phyloP scores from a whole-genome alignment of 2,797 vertebrate species.

The Eupleurogrammus muticus region DNA sequence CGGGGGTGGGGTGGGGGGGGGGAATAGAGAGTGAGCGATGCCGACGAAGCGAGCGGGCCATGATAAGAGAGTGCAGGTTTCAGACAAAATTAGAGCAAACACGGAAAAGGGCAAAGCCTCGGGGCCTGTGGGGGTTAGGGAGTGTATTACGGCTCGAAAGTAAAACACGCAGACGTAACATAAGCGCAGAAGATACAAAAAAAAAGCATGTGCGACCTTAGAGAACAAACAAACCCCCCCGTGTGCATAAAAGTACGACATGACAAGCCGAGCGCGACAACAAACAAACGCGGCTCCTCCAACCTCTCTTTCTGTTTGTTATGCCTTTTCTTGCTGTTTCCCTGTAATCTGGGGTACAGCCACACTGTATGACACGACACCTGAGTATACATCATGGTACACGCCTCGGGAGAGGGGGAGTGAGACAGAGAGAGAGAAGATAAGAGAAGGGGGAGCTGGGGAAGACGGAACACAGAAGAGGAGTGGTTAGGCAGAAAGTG shows the following conservation, averaged over 20 bases:
- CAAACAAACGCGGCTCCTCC: constrained; percentile 52
- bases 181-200: constrained; percentile 35
- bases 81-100: constrained; percentile 63
- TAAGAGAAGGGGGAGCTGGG: constrained; percentile 35
- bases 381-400: constrained; percentile 52
- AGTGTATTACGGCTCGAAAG: constrained; percentile 71
- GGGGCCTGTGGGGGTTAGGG: constrained; percentile 41
- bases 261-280: constrained; percentile 51
- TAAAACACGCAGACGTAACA: constrained; percentile 64
- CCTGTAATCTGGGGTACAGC: constrained; percentile 38
- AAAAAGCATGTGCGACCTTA: constrained; percentile 34
- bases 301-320: constrained; percentile 38
- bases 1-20: constrained; percentile 28
- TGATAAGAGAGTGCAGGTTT: constrained; percentile 61
- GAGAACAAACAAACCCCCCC: constrained; percentile 55
- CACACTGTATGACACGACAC: constrained; percentile 55
- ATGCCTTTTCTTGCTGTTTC: constrained; percentile 12
- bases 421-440: constrained; percentile 13
- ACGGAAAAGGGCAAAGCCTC: constrained; percentile 67
- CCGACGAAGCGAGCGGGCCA: constrained; percentile 35
- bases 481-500: constrained; percentile 26
- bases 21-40: constrained; percentile 53
- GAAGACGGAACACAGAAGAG: constrained; percentile 44
- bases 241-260: constrained; percentile 45
- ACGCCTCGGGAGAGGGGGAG: constrained; percentile 44